These are phyloP conservation scores for Allobates femoralis DNA, from an alignment of 2,797 vertebrate genomes.

Conservation along the genomic window DNA sequence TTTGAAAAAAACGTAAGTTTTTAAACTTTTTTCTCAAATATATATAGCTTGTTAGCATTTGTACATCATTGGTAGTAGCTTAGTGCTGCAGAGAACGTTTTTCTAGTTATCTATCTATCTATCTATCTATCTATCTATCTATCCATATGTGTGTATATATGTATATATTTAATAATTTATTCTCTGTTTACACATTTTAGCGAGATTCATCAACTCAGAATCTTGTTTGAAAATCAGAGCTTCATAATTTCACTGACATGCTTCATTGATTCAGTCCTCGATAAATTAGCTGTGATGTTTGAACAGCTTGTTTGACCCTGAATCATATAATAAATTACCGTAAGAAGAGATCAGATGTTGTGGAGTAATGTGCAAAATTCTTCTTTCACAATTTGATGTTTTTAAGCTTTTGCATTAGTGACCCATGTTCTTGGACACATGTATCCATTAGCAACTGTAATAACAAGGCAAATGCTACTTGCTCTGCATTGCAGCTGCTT, in stretches of 20 bases:
- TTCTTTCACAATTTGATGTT: neutral
- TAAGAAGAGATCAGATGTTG: neutral
- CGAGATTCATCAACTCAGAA: neutral
- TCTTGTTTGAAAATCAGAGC: neutral
- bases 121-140: too few relatives aligned
- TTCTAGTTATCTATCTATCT: too few relatives aligned
- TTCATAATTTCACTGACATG: neutral
- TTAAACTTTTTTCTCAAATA: too few relatives aligned
- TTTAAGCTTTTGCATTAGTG: neutral
- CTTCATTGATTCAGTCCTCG: neutral
- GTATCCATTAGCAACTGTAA: neutral
- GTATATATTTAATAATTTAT: neutral
- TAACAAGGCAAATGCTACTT: neutral
- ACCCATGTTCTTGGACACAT: neutral
- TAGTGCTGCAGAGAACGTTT: too few relatives aligned
- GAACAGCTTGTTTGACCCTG: neutral
- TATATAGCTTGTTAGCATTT: too few relatives aligned
- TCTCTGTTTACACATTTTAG: neutral
- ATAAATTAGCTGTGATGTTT: neutral
- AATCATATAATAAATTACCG: neutral
- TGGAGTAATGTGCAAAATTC: neutral
- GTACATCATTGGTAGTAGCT: too few relatives aligned
- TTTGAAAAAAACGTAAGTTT: too few relatives aligned
- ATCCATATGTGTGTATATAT: neutral
- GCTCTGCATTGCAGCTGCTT: constrained; percentile 4